Conservation (phyloP, 2,888 invertebrate species). For the Eupelmus urozonus region DNA sequence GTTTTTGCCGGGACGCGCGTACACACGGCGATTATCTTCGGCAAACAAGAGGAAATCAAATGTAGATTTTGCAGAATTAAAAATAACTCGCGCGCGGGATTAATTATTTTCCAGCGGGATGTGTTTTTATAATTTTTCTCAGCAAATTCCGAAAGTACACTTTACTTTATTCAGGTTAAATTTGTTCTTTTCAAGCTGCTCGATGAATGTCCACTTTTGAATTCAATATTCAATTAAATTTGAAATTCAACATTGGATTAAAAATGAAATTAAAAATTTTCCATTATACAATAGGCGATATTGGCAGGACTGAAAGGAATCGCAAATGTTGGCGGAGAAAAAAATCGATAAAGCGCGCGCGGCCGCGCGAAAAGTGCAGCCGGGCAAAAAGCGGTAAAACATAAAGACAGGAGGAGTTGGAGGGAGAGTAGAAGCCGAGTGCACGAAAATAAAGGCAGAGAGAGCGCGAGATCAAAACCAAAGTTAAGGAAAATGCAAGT, state of each 20-base stretch:
- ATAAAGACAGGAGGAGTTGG: background rate
- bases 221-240: too few species aligned
- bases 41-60: background rate
- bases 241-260: too few species aligned
- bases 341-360: background rate
- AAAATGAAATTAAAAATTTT: too few species aligned
- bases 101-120: too few species aligned
- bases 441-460: background rate
- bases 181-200: too few species aligned
- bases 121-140: too few species aligned
- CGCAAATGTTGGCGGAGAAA: background rate
- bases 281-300: too few species aligned
- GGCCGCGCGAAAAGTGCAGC: background rate
- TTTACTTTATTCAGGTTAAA: too few species aligned
- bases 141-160: too few species aligned
- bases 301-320: too few species aligned
- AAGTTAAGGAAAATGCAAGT: conserved; percentile 25
- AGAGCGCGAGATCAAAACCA: background rate
- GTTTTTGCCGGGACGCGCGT: background rate
- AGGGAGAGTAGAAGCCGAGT: background rate
- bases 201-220: too few species aligned
- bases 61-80: too few species aligned
- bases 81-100: background rate
- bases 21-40: background rate
- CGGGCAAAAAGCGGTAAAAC: background rate